Conservation (phyloP, 2,797 vertebrate species). For the Morelia viridis region DNA sequence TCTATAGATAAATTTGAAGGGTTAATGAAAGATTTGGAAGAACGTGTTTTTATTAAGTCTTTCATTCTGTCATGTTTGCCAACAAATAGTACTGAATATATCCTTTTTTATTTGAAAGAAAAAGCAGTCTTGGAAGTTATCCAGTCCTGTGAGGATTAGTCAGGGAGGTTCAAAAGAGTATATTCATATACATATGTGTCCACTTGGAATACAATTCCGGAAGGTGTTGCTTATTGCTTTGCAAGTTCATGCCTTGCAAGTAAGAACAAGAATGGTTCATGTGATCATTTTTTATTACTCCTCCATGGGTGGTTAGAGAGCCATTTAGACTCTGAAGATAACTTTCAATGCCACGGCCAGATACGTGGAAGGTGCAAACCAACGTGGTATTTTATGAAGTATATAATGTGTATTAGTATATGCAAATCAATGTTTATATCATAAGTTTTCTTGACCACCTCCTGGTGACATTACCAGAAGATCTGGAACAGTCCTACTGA, state of each 20-base stretch:
- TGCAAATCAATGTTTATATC: neutral
- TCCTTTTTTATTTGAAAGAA: slow-evolving; percentile 56
- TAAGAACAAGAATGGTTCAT: neutral
- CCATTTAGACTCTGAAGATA: neutral
- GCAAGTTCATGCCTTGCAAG: neutral
- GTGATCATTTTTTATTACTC: neutral
- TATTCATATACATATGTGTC: neutral
- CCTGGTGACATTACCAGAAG: neutral
- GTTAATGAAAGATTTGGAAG: slow-evolving; percentile 85
- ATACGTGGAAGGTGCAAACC: neutral
- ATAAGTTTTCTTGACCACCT: neutral
- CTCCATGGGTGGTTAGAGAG: neutral
- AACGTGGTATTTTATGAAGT: neutral
- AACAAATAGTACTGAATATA: slow-evolving; percentile 66
- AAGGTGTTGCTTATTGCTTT: neutral
- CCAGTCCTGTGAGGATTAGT: slow-evolving; percentile 48
- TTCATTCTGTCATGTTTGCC: slow-evolving; percentile 76
- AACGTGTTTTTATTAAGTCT: slow-evolving; percentile 81
- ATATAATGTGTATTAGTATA: neutral
- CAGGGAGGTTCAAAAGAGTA: slow-evolving; percentile 37
- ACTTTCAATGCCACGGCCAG: neutral
- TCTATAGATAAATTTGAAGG: slow-evolving; percentile 70
- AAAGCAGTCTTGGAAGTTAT: neutral
- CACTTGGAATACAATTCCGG: neutral
- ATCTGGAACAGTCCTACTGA: neutral